phyloP scores from a whole-genome alignment of 2,888 invertebrate species.

The Danaus chrysippus region DNA sequence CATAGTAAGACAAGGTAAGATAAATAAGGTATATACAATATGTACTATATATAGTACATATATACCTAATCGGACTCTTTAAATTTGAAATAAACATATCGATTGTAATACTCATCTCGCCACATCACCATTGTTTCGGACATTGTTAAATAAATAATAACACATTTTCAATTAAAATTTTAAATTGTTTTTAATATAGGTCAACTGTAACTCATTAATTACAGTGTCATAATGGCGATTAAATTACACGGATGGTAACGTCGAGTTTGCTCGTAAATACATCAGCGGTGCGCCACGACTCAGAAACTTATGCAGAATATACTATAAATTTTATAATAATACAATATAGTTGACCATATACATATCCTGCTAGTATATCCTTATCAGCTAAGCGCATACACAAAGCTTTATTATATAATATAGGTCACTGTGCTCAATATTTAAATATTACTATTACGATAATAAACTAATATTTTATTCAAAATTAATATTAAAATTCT shows the following conservation, averaged over 20 bases:
- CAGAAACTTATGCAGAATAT: slow-evolving; percentile 33
- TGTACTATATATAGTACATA: no score
- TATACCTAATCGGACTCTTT: no score
- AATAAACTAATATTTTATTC: no score
- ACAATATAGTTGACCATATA: slow-evolving; percentile 13
- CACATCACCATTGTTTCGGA: not conserved
- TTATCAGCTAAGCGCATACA: no score
- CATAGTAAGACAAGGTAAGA: no score
- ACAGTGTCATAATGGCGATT: slow-evolving; percentile 59
- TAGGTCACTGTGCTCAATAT: no score
- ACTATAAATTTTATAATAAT: slow-evolving; percentile 28
- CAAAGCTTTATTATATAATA: no score
- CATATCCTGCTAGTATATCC: no score
- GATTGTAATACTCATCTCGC: not conserved
- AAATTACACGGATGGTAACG: slow-evolving; percentile 59
- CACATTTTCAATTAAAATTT: slow-evolving; percentile 30
- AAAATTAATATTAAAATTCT: no score
- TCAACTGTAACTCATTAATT: slow-evolving; percentile 53
- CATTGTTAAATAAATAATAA: slow-evolving; percentile 11
- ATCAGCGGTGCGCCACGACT: slow-evolving; percentile 54
- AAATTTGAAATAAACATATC: not conserved
- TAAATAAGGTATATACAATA: no score
- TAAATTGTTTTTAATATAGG: slow-evolving; percentile 39
- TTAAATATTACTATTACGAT: no score
- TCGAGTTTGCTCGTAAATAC: slow-evolving; percentile 59